Base-by-base conservation (phyloP, 2,888 invertebrate species). In the Tenthredo distinguenda region DNA sequence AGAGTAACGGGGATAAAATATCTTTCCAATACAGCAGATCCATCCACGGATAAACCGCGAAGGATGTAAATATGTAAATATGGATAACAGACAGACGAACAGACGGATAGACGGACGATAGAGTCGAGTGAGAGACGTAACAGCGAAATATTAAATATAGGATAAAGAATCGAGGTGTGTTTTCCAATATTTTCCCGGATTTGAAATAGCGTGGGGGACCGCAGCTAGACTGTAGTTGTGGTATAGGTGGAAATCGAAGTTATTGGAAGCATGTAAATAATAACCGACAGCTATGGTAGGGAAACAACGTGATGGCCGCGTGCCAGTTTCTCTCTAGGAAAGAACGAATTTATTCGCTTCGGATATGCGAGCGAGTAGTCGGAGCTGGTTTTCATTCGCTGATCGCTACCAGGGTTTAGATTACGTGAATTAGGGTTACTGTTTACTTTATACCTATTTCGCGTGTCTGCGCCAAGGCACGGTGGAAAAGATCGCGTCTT, bases 241-340 rank as follows among this genome's bases (percentile, higher is more conserved):
- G 50, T 34, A 55, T 50, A 43, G 74, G 18, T 77, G 50, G 15
- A 77, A 77, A 77, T 77, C 77, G 58, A 50, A 58, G 81, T 50
- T 62, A 62, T 81, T 62, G 58, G 81, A 62, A 62, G 34, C 62
- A 81, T 62, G 81, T 81, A 81, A 81, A 81, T 81, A 81, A 62
- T 81, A 81, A 81, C 62, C 58, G 50, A 58, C 81, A 40, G 62
- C 81, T 37, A 81, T 18, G 62, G 58, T 79, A 58, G 37, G 79
- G 34, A n/a, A 62, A 62, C 81, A 81, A 21, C 81, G 81, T 50
- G 81, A 81, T 81, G 81, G 81, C 81, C 40, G 81, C 37, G 62
- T 81, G 81, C 81, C 81, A 81, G 62, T 81, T 81, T 58, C 26
- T 81, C 62, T 77, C 18, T n/a, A 26, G 6, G 72, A 74, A 74